Base-by-base conservation (phyloP, 1,140 invertebrate genomes). In the Halesus radiatus region DNA sequence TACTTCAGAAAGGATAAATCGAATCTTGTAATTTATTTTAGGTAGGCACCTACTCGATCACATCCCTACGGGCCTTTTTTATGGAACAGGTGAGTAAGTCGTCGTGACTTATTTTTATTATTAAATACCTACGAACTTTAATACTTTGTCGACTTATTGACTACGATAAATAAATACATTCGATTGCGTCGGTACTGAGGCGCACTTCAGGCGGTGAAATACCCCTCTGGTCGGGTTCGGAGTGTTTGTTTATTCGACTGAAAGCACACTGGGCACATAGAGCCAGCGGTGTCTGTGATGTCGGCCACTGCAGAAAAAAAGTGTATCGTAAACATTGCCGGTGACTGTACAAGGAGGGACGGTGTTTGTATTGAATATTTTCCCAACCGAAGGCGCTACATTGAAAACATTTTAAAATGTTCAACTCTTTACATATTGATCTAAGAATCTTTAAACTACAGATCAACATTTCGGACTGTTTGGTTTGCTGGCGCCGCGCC, bases 391-490 rank as follows among this genome's bases (percentile, higher is more conserved):
- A 75, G 72, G 53, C 54, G 72, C 22, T 75, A 75, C 72, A 75
- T 58, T 60, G 54, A 75, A 75, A 75, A 75, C 72, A 75, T 75
- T 75, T 75, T 75, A 75, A 66, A 73, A 75, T 75, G 37, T 45
- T 29, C 53, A 50, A 56, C 53, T 75, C 72, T 72, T 72, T 53
- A 52, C 16, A 52, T 72, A 53, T 72, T 72, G 16, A 53, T 23
- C 26, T 22, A 13, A 72, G 45, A 72, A 26, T 66, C 18, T 68
- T 68, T 3, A 68, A 37, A n/a, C n/a, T 37, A 6, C n/a, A 20
- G 20, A 60, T 60, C 56, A 23, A 23, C 20, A 23, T 22, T 20
- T 60, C 56, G 56, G 56, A 13, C n/a, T 18, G 20, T 23, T 18
- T 0, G 54, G 4, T 5, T 58, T 22, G 16, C 18, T 20, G 18